Conservation (phyloP, 1,140 invertebrate genomes). For the Tetramorium parvispinum region DNA sequence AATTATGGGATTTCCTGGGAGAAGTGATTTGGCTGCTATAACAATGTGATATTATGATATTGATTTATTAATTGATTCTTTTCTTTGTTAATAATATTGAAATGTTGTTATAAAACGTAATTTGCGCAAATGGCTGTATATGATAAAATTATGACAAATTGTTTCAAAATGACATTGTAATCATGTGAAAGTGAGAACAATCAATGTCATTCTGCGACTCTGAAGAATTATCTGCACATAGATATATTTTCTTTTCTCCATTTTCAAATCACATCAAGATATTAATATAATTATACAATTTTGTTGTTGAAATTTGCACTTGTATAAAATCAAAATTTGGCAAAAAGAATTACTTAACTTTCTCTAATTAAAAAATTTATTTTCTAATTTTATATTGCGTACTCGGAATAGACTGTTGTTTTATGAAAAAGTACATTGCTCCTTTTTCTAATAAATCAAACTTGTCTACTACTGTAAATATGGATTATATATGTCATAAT, state of each 20-base stretch:
- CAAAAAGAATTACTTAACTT: not conserved
- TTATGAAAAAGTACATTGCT: not conserved
- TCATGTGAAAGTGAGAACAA: conserved; percentile 14
- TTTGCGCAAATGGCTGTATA: conserved; percentile 6
- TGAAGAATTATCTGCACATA: conserved; percentile 10
- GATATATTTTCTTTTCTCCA: not conserved
- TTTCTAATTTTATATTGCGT: not conserved
- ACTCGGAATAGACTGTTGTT: not conserved
- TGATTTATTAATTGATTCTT: conserved; percentile 55
- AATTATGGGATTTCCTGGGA: conserved; percentile 40
- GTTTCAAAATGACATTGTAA: conserved; percentile 37
- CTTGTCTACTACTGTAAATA: not conserved
- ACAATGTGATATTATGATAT: conserved; percentile 63
- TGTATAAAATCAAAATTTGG: not conserved
- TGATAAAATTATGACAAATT: conserved; percentile 6
- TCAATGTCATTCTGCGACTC: not conserved
- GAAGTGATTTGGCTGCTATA: conserved; percentile 53
- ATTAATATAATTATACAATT: conserved; percentile 6
- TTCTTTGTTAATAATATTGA: conserved; percentile 58
- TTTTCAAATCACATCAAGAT: not conserved
- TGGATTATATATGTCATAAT: conserved; percentile 15
- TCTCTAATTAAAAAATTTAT: not conserved
- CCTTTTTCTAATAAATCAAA: conserved; percentile 15
- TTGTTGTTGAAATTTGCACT: conserved; percentile 3
- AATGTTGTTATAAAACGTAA: conserved; percentile 42